These are phyloP conservation scores for Hirtodrosophila cameraria DNA, from an alignment of 2,888 invertebrate species.

Conservation along the genomic window DNA sequence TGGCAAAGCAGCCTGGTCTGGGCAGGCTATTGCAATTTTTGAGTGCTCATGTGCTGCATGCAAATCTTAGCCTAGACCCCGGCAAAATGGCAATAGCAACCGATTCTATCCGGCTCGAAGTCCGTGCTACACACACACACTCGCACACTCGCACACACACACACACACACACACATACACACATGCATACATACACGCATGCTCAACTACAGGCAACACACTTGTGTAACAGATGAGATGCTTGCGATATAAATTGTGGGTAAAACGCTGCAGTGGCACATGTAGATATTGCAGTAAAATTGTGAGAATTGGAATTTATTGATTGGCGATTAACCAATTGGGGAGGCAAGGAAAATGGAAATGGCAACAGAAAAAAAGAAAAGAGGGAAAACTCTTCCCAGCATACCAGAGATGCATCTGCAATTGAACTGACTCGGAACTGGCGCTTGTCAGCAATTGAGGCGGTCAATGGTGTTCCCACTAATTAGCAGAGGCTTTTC, in stretches of 20 bases:
- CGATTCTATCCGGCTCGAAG: slow-evolving; percentile 26
- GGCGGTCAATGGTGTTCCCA: slow-evolving; percentile 38
- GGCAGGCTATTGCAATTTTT: slow-evolving; percentile 62
- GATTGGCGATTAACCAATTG: slow-evolving; percentile 82
- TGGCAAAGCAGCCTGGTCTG: slow-evolving; percentile 25
- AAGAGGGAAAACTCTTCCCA: slow-evolving; percentile 1
- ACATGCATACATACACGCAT: background rate
- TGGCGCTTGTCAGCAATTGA: slow-evolving; percentile 50
- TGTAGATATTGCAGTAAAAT: slow-evolving; percentile 81
- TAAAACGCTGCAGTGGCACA: slow-evolving; percentile 71
- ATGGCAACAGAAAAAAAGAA: slow-evolving; percentile 40
- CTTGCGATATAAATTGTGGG: slow-evolving; percentile 75
- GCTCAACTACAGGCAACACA: slow-evolving; percentile 8
- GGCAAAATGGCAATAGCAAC: slow-evolving; percentile 63
- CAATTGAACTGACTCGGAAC: slow-evolving; percentile 15
- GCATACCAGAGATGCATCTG: background rate
- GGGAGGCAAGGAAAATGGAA: slow-evolving; percentile 43
- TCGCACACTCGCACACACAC: slow-evolving; percentile 7
- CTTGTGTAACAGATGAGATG: slow-evolving; percentile 78
- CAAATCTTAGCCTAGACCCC: slow-evolving; percentile 68
- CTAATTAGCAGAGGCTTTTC: slow-evolving; percentile 56
- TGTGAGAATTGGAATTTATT: slow-evolving; percentile 81
- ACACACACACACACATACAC: slow-evolving; percentile 9
- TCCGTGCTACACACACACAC: slow-evolving; percentile 24
- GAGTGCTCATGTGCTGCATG: slow-evolving; percentile 72